A percentile compares a stretch with the other conserved stretches of the same genome.
These are phyloP conservation scores for Vireo griseus DNA, from an alignment of 2,797 vertebrate genomes.

Conservation along the genomic window DNA sequence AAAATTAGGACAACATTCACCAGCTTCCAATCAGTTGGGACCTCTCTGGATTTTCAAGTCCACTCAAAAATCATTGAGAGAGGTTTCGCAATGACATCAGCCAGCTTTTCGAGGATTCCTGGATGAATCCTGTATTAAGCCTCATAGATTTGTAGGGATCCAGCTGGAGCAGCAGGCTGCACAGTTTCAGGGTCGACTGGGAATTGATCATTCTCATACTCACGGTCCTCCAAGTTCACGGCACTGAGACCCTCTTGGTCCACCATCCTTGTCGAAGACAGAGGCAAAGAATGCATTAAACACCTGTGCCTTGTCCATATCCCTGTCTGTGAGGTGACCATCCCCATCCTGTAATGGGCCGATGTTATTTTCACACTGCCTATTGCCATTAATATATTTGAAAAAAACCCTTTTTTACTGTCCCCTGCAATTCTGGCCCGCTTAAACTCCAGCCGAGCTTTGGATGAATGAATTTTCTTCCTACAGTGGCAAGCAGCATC, in stretches of 20 bases:
- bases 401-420: neutral
- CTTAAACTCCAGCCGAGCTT: neutral
- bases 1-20: neutral
- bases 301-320: neutral
- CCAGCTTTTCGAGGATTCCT: neutral
- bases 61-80: neutral
- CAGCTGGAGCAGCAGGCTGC: neutral
- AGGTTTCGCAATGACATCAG: neutral
- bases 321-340: neutral
- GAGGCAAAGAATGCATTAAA: neutral
- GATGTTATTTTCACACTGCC: neutral
- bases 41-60: neutral
- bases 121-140: neutral
- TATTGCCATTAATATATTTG: neutral
- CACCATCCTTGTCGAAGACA: neutral
- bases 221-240: neutral
- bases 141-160: neutral
- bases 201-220: neutral
- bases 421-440: neutral
- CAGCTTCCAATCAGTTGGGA: neutral
- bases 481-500: neutral
- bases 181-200: neutral
- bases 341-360: neutral
- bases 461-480: neutral
- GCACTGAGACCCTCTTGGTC: neutral